Evolutionary conservation across 2,797 vertebrate genomes (phyloP), one percentile per base, ranked within the genome.

Genomic region (Peromyscus melanophrys): DNA sequence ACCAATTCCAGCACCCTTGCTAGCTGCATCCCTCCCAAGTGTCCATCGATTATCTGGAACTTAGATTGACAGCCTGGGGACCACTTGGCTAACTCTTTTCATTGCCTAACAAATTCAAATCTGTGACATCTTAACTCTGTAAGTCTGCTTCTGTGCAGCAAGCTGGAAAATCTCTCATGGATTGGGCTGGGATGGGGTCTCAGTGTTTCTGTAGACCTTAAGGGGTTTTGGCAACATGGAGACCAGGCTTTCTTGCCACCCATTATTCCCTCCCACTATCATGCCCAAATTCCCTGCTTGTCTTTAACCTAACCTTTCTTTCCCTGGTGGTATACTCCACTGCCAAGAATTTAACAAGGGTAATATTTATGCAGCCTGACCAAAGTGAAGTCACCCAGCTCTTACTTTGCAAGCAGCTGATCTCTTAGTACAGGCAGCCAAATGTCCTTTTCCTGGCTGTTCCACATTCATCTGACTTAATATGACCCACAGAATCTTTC

Each of bases 301-400:
- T 93, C 85, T 83, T 55, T 88, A 89, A 73, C n/a, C 43, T 77
- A 94, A 82, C 21, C n/a, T 78, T 90, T 88, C 71, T 67, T 67
- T 78, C 55, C 52, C 71, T 87, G 55, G 49, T 52, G 76, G 19
- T 71, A 52, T 57, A 34, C 57, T 94, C n/a, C 75, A 87, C 57
- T 65, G 49, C 84, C 37, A 77, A 69, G 87, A 92, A 82, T 57
- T 86, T 27, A 65, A 61, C 80, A 89, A 71, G 49, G 82, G 21
- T 10, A 13, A 55, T 6, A 5, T 65, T 11, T 29, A 16, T 2
- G 17, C 16, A 46, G 61, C 43, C 65, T 17, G 3, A 52, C 69
- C 89, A 46, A 63, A 84, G 17, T 43, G 57, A 90, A 57, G 69
- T 31, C 61, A 34, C 73, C 29, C 2, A 12, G 49, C 27, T 63